Base-by-base conservation (phyloP, 2,113 vertebrate species). In the Ammodytes marinus region DNA sequence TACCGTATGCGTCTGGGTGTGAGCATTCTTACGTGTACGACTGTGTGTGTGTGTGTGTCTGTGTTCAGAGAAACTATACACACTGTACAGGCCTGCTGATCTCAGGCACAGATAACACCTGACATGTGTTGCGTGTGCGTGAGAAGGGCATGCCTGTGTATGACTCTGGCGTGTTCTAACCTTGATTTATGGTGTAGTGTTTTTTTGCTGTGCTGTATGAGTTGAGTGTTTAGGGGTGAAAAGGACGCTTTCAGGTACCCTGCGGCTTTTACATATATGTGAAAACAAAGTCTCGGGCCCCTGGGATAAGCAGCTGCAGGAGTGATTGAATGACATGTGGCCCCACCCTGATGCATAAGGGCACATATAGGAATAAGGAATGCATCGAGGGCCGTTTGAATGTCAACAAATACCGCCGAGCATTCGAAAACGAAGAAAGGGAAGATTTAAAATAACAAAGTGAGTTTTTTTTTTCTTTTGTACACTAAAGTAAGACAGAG, bases 301-400 rank as follows among this genome's bases (percentile, higher is more conserved):
- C 83, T 86, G 88, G 87, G 86, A 92, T 70, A 84, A 89, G 91
- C 91, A 94, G 92, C 92, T 93, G 92, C 91, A 91, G n/a, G 85
- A 85, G 87, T 88, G 90, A 91, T 91, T 90, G 91, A 92, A 77
- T 91, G 93, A 92, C 89, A 93, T 55, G n/a, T 4, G 67, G 84
- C 83, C 79, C 83, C 85, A 80, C 88, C 87, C 75, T 72, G 79
- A 85, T 87, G 75, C 86, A 63, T 77, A 54, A 37, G 35, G 82
- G 59, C 80, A 82, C 77, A 73, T 74, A 66, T 52, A 63, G 81
- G 70, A 11, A 81, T 47, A 27, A 88, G 86, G 90, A 90, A 91
- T 90, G 90, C 53, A 74, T 85, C 8, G n/a, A 81, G 74, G 57
- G 49, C 70, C 17, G 42, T 61, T 78, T 71, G 79, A 90, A 88